Evolutionary conservation across 2,888 invertebrate species (phyloP).

Genomic region (Pyrocoelia pectoralis): DNA sequence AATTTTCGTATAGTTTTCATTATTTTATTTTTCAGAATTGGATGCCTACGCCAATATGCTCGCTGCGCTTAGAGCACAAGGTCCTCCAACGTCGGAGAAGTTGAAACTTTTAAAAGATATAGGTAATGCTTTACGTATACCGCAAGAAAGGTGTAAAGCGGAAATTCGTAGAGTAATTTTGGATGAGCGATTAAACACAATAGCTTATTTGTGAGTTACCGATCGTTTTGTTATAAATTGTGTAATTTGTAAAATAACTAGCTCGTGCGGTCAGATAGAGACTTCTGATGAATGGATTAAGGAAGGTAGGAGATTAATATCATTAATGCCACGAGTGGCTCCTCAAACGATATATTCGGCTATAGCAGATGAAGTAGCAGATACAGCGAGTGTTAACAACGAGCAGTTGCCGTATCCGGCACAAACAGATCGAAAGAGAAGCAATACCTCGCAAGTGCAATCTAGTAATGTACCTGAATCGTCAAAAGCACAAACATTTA

Average conservation of each 20-base stretch:
- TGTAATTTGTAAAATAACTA: constrained; percentile 45
- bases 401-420: constrained; percentile 63
- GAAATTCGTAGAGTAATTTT: constrained; percentile 92
- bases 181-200: constrained; percentile 87
- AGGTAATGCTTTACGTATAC: constrained; percentile 83
- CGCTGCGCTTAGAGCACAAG: constrained; percentile 92
- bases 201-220: constrained; percentile 86
- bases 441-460: constrained; percentile 42
- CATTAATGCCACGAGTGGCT: constrained; percentile 82
- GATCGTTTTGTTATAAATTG: not conserved
- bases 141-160: constrained; percentile 89
- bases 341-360: constrained; percentile 86
- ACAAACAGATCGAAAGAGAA: constrained; percentile 60
- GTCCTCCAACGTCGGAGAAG: constrained; percentile 84
- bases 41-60: constrained; percentile 92
- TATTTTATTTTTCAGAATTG: constrained; percentile 68
- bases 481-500: constrained; percentile 49
- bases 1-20: not conserved
- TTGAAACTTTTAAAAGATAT: constrained; percentile 84
- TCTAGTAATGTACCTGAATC: constrained; percentile 38
- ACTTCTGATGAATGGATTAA: constrained; percentile 80
- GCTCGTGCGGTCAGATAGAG: constrained; percentile 72
- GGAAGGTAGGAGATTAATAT: constrained; percentile 85
- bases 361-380: constrained; percentile 82
- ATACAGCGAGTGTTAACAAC: constrained; percentile 70